Base-by-base conservation (phyloP, 2,113 vertebrate species). In the Pterocles orientalis region DNA sequence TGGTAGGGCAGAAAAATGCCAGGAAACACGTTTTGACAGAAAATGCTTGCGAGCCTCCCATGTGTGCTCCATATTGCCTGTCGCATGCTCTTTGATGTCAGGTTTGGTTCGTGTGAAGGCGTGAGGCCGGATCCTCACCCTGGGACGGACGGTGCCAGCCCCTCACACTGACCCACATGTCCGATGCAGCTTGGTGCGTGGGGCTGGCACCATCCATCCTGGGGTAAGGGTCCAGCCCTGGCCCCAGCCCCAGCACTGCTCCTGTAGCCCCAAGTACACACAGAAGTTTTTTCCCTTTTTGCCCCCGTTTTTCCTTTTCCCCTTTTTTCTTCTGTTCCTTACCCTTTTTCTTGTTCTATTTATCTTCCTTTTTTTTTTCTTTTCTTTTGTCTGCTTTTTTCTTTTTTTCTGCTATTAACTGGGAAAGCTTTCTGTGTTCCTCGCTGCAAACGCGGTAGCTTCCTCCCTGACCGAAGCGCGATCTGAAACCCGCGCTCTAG, bases 61-160 rank as follows among this genome's bases (percentile, higher is more conserved):
- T 97, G 86, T 98, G 98, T 4, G 18, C 80, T 97, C 96, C 98
- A 98, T 71, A 98, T 98, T 98, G 97, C 48, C 90, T 90, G 34
- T 86, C 2, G 23, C 43, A 1, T 45, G 85, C 80, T 58, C 97
- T 98, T 98, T 98, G 98, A 98, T 97, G 97, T 98, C 26, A 9
- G 85, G 12, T 70, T 86, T 69, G 78, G 90, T 82, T 94, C 62
- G 10, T 65, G 86, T 79, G 80, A 95, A 97, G 96, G 94, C 96
- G 51, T 84, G 88, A 87, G 61, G 73, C 57, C 25, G 3, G 68
- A 95, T 82, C 89, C 91, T 93, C 87, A 65, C 65, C 14, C 61
- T 5, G 2, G 43, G 39, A 19, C 0, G 9, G 76, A 18, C 4
- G 0, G 70, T 91, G 48, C 66, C 90, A 82, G 81, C 66, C 43